Percentiles rank a stretch among this genome's conserved stretches.
phyloP scores from a whole-genome alignment of 2,113 vertebrate genomes.

The Oreotrochilus melanogaster region DNA sequence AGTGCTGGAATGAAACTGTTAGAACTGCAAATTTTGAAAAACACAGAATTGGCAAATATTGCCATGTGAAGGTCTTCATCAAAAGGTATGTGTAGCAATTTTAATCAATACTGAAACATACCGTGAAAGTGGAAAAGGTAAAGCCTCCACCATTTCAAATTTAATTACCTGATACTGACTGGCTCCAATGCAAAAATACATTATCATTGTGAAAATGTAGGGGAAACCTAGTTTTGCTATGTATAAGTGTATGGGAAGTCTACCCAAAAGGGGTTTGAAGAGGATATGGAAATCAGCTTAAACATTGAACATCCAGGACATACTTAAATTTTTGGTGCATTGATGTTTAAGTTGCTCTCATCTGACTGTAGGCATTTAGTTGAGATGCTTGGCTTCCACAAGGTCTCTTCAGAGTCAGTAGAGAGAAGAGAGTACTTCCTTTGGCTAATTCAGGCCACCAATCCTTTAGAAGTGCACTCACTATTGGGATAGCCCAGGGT shows the following conservation, averaged over 20 bases:
- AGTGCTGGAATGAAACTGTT: not conserved
- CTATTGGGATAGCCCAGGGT: conserved; percentile 12
- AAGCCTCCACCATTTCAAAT: not conserved
- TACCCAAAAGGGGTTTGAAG: not conserved
- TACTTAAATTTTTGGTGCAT: not conserved
- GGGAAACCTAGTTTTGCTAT: not conserved
- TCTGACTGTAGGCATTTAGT: not conserved
- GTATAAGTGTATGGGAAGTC: not conserved
- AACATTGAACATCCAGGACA: not conserved
- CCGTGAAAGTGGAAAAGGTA: not conserved
- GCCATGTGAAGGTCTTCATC: not conserved
- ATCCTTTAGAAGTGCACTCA: not conserved
- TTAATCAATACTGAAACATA: not conserved
- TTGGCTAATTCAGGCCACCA: not conserved
- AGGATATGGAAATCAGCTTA: not conserved
- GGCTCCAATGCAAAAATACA: not conserved
- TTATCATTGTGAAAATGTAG: not conserved
- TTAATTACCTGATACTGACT: not conserved
- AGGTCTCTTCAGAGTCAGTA: not conserved
- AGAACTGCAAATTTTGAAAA: not conserved
- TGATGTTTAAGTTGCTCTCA: not conserved
- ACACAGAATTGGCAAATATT: not conserved
- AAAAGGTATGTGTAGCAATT: not conserved
- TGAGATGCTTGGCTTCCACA: not conserved
- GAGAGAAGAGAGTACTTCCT: conserved; percentile 26